Percentiles rank a stretch among this genome's conserved stretches.
Conservation (phyloP, 64 coral and sea anemone species). For the Porites lutea region DNA sequence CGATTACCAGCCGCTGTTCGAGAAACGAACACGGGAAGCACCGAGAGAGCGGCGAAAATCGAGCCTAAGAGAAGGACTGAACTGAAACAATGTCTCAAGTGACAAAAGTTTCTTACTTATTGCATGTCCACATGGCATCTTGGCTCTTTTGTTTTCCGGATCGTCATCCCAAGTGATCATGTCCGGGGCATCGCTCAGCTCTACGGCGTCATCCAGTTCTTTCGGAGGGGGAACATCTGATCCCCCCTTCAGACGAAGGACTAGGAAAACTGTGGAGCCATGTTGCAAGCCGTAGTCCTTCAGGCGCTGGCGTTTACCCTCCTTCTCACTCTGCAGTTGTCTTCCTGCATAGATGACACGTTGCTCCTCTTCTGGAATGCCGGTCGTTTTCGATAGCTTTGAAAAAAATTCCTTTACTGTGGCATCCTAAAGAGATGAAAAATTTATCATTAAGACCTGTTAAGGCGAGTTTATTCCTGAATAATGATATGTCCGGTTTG, state of each 20-base stretch:
- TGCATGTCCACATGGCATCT: conserved; percentile 93
- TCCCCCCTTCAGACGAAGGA: conserved; percentile 59
- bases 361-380: conserved; percentile 36
- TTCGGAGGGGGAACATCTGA: conserved; percentile 4
- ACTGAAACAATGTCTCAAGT: background rate
- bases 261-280: conserved; percentile 63
- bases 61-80: background rate
- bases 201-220: conserved; percentile 57
- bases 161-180: conserved; percentile 97
- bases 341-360: conserved; percentile 21
- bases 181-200: conserved; percentile 72
- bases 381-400: conserved; percentile 42
- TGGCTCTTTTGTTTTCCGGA: conserved; percentile 80
- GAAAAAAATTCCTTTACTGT: conserved; percentile 48
- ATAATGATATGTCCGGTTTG: too few relatives aligned
- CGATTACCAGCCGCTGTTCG: too few relatives aligned
- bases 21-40: too few relatives aligned
- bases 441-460: too few relatives aligned
- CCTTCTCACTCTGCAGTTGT: background rate
- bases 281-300: conserved; percentile 54
- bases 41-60: background rate
- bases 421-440: conserved; percentile 37
- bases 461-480: too few relatives aligned
- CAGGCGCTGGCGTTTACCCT: background rate
- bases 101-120: conserved; percentile 65